Percentiles rank a stretch among this genome's conserved stretches.
Conservation (phyloP, 2,888 invertebrate genomes). For the Erebia epiphron region DNA sequence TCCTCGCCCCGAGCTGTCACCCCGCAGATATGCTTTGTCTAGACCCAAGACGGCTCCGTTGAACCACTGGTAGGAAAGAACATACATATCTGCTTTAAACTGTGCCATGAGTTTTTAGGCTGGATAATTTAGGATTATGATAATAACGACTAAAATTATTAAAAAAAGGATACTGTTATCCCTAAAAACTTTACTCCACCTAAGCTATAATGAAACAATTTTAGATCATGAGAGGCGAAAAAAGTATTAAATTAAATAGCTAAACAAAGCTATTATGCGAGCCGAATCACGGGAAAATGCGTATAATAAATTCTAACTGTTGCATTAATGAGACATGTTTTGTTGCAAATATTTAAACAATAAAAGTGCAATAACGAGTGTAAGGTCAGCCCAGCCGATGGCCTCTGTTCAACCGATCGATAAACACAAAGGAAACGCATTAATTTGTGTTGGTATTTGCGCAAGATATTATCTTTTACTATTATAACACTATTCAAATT, state of each 20-base stretch:
- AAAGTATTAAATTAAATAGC: not conserved
- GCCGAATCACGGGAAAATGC: not conserved
- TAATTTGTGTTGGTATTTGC: conserved; percentile 14
- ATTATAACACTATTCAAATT: conserved; percentile 1
- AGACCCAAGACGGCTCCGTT: too few relatives aligned
- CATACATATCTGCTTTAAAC: too few relatives aligned
- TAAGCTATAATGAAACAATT: too few relatives aligned
- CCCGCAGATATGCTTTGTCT: too few relatives aligned
- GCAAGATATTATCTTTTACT: conserved; percentile 22
- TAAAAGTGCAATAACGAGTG: conserved; percentile 28
- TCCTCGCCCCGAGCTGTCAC: too few relatives aligned
- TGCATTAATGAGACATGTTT: not conserved
- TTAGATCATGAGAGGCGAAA: too few relatives aligned
- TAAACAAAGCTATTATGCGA: not conserved
- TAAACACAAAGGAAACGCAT: conserved; percentile 34
- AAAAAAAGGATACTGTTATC: too few relatives aligned
- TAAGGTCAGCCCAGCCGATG: conserved; percentile 35
- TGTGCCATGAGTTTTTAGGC: too few relatives aligned
- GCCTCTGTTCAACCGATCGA: conserved; percentile 30
- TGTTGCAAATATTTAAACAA: conserved; percentile 4
- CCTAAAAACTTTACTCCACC: too few relatives aligned
- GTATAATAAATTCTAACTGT: not conserved
- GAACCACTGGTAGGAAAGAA: too few relatives aligned
- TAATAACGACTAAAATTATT: too few relatives aligned
- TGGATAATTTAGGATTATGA: too few relatives aligned